Conservation (phyloP, 64 coral and sea anemone genomes). For the Platygyra sinensis region DNA sequence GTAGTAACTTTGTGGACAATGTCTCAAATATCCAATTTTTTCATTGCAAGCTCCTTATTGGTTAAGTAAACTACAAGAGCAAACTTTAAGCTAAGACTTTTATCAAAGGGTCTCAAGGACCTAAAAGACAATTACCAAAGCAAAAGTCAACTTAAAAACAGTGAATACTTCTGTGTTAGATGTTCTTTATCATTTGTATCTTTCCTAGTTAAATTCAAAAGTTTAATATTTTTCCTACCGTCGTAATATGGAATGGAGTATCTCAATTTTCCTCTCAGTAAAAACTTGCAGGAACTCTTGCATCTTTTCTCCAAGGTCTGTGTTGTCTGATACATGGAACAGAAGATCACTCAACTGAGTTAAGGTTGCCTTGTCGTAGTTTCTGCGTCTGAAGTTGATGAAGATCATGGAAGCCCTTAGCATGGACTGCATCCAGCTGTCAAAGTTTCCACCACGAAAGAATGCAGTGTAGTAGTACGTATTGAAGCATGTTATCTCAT, state of each 20-base stretch:
- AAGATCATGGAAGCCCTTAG: slow-evolving; percentile 56
- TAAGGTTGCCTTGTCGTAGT: slow-evolving; percentile 72
- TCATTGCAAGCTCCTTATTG: too few species aligned
- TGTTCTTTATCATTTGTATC: too few species aligned
- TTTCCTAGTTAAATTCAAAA: too few species aligned
- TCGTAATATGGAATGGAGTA: slow-evolving; percentile 46
- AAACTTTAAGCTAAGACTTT: too few species aligned
- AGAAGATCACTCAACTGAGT: slow-evolving; percentile 50
- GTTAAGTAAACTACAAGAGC: too few species aligned
- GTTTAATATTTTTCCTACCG: slow-evolving; percentile 38
- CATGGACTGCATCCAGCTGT: slow-evolving; percentile 19
- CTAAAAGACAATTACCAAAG: too few species aligned
- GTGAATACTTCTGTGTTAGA: too few species aligned
- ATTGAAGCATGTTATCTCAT: slow-evolving; percentile 15
- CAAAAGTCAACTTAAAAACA: too few species aligned
- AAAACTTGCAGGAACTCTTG: neutral
- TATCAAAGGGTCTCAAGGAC: too few species aligned
- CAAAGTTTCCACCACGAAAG: slow-evolving; percentile 33
- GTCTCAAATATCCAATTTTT: too few species aligned
- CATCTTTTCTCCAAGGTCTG: neutral
- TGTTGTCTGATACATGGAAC: slow-evolving; percentile 31
- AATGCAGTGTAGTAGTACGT: slow-evolving; percentile 21
- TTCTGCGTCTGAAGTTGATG: slow-evolving; percentile 29
- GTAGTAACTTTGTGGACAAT: too few species aligned
- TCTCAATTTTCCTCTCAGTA: slow-evolving; percentile 42